phyloP scores from a whole-genome alignment of 2,888 invertebrate genomes.

The Netelia virgata region DNA sequence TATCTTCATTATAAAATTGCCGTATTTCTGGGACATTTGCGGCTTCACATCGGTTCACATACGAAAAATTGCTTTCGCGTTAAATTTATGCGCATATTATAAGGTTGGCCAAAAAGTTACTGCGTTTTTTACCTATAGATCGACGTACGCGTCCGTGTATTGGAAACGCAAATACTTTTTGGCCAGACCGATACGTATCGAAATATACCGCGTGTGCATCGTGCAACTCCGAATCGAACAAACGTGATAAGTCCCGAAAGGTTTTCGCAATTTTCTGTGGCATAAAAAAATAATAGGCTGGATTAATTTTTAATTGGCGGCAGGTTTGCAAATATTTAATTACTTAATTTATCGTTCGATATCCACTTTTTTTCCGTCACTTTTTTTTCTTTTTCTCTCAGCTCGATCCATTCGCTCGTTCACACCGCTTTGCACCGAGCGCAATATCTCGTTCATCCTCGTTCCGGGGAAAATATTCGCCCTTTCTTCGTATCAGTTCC shows the following conservation, averaged over 20 bases:
- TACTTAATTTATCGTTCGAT: not conserved
- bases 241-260: too few relatives aligned
- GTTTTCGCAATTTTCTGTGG: too few relatives aligned
- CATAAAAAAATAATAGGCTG: too few relatives aligned
- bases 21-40: constrained; percentile 69
- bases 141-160: too few relatives aligned
- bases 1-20: not conserved
- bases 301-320: too few relatives aligned
- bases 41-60: constrained; percentile 43
- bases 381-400: not conserved
- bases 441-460: not conserved
- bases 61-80: not conserved
- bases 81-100: not conserved
- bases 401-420: not conserved
- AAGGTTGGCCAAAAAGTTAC: too few relatives aligned
- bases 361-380: not conserved
- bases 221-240: too few relatives aligned
- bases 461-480: not conserved
- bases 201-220: too few relatives aligned
- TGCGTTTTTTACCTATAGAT: too few relatives aligned
- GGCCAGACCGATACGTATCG: too few relatives aligned
- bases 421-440: not conserved
- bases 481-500: not conserved
- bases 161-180: too few relatives aligned
- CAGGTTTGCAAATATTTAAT: not conserved